Evolutionary conservation across 2,888 invertebrate species (phyloP), one percentile per base, ranked within the genome.

Genomic region (Cephus sareptanus): DNA sequence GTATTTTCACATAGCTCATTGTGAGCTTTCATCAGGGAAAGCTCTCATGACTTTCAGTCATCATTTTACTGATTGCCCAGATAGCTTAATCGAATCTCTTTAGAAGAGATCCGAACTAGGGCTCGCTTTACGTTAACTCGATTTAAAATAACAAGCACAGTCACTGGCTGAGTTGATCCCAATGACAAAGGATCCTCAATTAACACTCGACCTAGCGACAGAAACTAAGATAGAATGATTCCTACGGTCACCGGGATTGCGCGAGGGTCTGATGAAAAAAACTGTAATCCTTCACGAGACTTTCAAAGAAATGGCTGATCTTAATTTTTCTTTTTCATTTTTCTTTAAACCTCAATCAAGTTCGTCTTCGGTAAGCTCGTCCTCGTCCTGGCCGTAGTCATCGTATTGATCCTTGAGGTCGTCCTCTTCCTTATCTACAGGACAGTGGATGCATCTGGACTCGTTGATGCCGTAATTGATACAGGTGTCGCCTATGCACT

Each of bases 401-500:
- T 93, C 93, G 15, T 93, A 89, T 0, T 93, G 92, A 69, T 90
- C 90, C 79, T 89, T 89, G 34, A 85, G 76, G 30, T 87, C 89
- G 76, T 86, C 89, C 33, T 88, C 89, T 34, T 89, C 89, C 77
- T 87, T 89, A 77, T 89, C 86, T 40, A 85, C 78, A 0, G 91
- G 89, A 78, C 91, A 91, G 37, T 88, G 86, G 13, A 85, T 73
- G 80, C 90, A 96, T 94, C 96, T 95, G 93, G 96, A 96, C 89
- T 97, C 96, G 87, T 96, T 96, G 81, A 97, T 95, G 1, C 98
- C 98, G 91, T 97, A 98, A 90, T 97, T 97, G 82, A 97, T 94
- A 90, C 98, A 98, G 74, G 95, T 96, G 82, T 95, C 95, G 1
- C 98, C 98, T 75, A 98, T 95, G 90, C 98, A 98, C 91, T 98